Evolutionary conservation across 2,113 vertebrate genomes (phyloP), one percentile per base, ranked within the genome.

Genomic region (Albula glossodonta): DNA sequence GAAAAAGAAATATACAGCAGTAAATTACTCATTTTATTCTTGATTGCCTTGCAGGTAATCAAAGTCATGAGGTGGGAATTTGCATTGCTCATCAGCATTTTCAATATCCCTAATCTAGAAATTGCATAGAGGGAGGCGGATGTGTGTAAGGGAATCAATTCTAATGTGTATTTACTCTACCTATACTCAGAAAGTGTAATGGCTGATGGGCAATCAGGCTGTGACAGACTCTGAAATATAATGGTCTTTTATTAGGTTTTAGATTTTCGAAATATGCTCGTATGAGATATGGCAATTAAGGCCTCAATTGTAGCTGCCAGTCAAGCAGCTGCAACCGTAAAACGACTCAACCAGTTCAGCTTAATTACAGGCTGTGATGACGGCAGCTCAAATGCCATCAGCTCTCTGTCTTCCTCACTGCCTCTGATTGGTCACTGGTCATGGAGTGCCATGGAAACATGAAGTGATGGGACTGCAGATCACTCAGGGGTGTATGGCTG

Each of bases 401-500:
- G 70, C 22, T 10, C 53, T 56, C 22, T n/a, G 63, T 4, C 4
- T 70, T 22, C 63, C 3, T 5, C 19, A 7, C 63, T 70, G 70
- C 25, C 5, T 31, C 70, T 74, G 70, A 74, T 74, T 74, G n/a
- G n/a, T 31, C 70, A 31, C n/a, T n/a, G 70, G 22, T 22, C 70
- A 10, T 74, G 70, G n/a, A 74, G 22, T 74, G 70, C 70, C 70
- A 74, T 74, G 70, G 70, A 74, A 74, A 74, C 70, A n/a, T 74
- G 70, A 31, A n/a, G 70, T 74, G 70, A 31, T 31, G 25, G n/a
- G 70, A 25, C 31, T 74, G 70, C 70, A 31, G 22, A 74, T 31
- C n/a, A 22, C n/a, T 25, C 6, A 10, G n/a, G 8, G 70, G 22
- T 7, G 7, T 31, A 25, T 2, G 3, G n/a, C 70, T 74, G 19